These are phyloP conservation scores for Zhengitettix transpicula DNA, from an alignment of 2,888 invertebrate species.

Conservation along the genomic window DNA sequence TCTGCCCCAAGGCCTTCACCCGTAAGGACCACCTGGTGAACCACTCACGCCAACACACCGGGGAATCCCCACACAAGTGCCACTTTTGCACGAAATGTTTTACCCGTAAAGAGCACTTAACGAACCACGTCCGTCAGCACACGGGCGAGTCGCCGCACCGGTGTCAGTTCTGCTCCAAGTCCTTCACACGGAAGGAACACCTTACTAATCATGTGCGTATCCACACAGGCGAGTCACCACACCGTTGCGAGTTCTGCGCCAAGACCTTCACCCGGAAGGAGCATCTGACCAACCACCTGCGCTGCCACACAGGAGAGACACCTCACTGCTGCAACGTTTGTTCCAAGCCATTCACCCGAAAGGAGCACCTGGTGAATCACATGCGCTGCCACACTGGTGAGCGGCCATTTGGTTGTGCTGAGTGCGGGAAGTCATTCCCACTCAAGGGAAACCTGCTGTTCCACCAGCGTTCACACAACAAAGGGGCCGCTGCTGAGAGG, in stretches of 20 bases:
- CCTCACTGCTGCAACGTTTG: slow-evolving; percentile 57
- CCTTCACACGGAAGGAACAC: slow-evolving; percentile 74
- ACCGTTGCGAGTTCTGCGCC: slow-evolving; percentile 51
- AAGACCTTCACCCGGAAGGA: slow-evolving; percentile 56
- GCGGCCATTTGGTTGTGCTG: slow-evolving; percentile 65
- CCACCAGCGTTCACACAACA: slow-evolving; percentile 62
- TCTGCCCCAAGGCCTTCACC: slow-evolving; percentile 75
- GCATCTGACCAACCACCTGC: slow-evolving; percentile 51
- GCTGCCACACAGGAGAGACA: slow-evolving; percentile 52
- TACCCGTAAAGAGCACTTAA: slow-evolving; percentile 46
- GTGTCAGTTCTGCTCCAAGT: slow-evolving; percentile 70
- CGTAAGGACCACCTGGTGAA: slow-evolving; percentile 73
- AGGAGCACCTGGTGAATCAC: slow-evolving; percentile 58
- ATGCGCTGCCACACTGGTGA: slow-evolving; percentile 65
- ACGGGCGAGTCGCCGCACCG: slow-evolving; percentile 77
- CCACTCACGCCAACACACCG: slow-evolving; percentile 68
- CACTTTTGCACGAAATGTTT: slow-evolving; percentile 54
- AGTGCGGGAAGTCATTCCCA: slow-evolving; percentile 76
- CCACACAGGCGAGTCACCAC: slow-evolving; percentile 44
- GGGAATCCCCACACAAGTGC: slow-evolving; percentile 71
- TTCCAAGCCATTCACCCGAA: slow-evolving; percentile 56
- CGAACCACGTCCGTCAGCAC: slow-evolving; percentile 73
- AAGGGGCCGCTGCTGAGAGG: slow-evolving; percentile 20
- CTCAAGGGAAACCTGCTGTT: slow-evolving; percentile 69
- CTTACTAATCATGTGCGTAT: slow-evolving; percentile 65